These are phyloP conservation scores for Beris chalybata DNA, from an alignment of 2,888 invertebrate species.

Conservation along the genomic window DNA sequence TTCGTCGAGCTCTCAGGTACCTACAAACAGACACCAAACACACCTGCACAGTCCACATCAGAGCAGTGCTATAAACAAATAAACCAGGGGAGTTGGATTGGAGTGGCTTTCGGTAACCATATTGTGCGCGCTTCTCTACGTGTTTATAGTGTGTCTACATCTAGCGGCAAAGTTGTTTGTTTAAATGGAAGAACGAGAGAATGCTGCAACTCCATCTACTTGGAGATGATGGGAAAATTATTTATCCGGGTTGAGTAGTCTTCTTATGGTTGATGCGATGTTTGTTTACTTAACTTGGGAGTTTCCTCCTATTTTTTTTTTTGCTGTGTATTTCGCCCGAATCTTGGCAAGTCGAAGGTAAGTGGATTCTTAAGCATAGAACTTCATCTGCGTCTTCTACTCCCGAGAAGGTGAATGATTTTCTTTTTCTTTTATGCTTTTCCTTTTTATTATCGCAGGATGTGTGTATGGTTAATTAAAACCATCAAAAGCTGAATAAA, in stretches of 20 bases:
- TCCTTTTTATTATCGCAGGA: not conserved
- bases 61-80: not conserved
- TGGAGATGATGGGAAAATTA: constrained; percentile 21
- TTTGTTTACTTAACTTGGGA: not conserved
- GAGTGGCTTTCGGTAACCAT: not conserved
- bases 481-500: constrained; percentile 23
- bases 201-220: too few species aligned
- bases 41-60: constrained; percentile 11
- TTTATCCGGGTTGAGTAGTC: constrained; percentile 8
- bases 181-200: not conserved
- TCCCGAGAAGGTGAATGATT: not conserved
- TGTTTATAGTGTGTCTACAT: constrained; percentile 29
- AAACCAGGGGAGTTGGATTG: constrained; percentile 10
- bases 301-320: too few species aligned
- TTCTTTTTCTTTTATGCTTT: not conserved
- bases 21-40: constrained; percentile 17
- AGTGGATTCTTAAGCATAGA: too few species aligned
- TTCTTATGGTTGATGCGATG: not conserved
- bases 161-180: constrained; percentile 18
- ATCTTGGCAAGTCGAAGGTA: too few species aligned
- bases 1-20: not conserved
- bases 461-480: constrained; percentile 26
- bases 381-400: too few species aligned
- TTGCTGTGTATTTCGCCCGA: too few species aligned
- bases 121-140: constrained; percentile 8